Percentiles rank a stretch among this genome's conserved stretches.
Conservation (phyloP, 2,113 vertebrate species). For the Rhinoderma darwinii region DNA sequence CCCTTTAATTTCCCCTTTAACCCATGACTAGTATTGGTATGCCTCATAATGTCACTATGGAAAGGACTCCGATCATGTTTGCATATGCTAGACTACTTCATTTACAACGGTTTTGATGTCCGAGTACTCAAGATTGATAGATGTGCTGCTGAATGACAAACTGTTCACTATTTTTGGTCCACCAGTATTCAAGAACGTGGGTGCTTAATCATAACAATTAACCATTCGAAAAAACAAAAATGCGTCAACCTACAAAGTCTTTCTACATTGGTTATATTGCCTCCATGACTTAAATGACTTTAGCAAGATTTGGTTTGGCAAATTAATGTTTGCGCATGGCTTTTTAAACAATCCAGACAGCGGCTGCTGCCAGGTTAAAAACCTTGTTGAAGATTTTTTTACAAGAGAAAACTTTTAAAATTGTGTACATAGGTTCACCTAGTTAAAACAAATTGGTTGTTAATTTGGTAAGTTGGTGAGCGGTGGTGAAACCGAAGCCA, state of each 20-base stretch:
- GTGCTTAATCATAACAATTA: constrained; percentile 75
- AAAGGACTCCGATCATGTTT: constrained; percentile 78
- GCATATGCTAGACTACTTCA: constrained; percentile 79
- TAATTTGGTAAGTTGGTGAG: constrained; percentile 88
- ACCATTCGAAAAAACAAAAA: constrained; percentile 66
- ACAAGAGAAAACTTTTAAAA: constrained; percentile 94
- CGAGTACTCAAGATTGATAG: constrained; percentile 78
- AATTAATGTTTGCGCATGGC: constrained; percentile 89
- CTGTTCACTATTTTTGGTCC: constrained; percentile 84
- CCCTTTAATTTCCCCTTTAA: constrained; percentile 76
- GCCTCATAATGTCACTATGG: constrained; percentile 75
- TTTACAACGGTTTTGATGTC: constrained; percentile 83
- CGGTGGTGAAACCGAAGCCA: constrained; percentile 92
- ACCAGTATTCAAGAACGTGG: constrained; percentile 81
- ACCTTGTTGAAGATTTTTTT: constrained; percentile 86
- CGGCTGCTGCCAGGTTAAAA: constrained; percentile 88
- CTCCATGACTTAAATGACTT: constrained; percentile 80
- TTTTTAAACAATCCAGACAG: constrained; percentile 84
- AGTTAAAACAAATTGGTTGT: constrained; percentile 89
- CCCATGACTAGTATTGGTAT: constrained; percentile 81
- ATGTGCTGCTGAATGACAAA: constrained; percentile 76
- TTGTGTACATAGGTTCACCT: constrained; percentile 93
- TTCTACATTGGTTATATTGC: constrained; percentile 81
- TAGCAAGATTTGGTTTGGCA: constrained; percentile 95
- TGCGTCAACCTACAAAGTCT: constrained; percentile 79